Base-by-base conservation (phyloP, 2,797 vertebrate genomes). In the Discoglossus pictus region DNA sequence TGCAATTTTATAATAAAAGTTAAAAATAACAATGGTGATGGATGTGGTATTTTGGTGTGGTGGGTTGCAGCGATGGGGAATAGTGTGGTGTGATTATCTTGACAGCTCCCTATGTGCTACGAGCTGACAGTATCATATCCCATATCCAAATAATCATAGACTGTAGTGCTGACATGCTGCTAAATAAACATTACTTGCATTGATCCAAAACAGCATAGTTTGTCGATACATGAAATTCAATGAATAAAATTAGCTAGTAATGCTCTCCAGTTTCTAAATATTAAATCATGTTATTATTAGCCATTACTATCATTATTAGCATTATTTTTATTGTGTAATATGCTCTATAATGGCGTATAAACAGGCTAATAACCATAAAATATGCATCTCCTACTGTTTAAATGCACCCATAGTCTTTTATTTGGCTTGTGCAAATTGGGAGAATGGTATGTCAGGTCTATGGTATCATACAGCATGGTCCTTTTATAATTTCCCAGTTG, bases 401-500 rank as follows among this genome's bases (percentile, higher is more conserved):
- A 68, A 44, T 35, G 56, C 27, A 61, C 55, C 54, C 23, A 23
- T 17, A 46, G 36, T 15, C 20, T 51, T 51, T 60, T 52, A 60
- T 60, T 36, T 53, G 48, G 25, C 48, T 15, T 31, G 27, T 13
- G 56, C 42, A 53, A 10, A 36, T 61, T 61, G 47, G 59, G 46
- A 51, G 25, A 53, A 53, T 36, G 16, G 60, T 61, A 34, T 44
- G 48, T 46, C 25, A 68, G n/a, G 25, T 18, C 27, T 24, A 17
- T 36, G 13, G 31, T 44, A 51, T 61, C 65, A 71, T 16, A 21
- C 31, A 8, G 18, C 53, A 58, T 71, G 52, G 36, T 46, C 59
- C 31, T 63, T 59, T 44, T 35, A 60, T 55, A 54, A 54, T 62
- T 62, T 62, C 67, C 58, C 58, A 55, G 51, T 62, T 61, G 58